Evolutionary conservation across 2,888 invertebrate species (phyloP).

Genomic region (Masnerella sp.): DNA sequence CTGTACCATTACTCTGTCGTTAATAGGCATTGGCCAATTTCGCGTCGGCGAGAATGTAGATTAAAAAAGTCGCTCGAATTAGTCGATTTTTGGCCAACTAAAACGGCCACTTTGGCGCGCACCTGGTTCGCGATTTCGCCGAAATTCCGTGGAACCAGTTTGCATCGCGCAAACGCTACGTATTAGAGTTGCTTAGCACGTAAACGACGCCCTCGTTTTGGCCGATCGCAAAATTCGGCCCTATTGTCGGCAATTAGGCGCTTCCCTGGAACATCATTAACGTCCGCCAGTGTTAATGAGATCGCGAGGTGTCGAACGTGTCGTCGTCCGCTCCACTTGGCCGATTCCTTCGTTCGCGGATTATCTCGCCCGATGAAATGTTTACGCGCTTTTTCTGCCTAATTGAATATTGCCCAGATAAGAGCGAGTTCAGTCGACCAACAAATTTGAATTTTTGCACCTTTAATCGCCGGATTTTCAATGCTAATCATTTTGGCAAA

Average conservation of each 20-base stretch:
- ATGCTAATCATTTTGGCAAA: too few species aligned
- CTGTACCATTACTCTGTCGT: constrained; percentile 2
- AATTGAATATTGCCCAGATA: constrained; percentile 1
- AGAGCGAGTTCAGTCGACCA: background rate
- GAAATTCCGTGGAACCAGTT: constrained; percentile 65
- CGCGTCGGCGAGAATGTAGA: constrained; percentile 19
- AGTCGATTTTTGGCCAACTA: constrained; percentile 37
- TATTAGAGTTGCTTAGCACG: constrained; percentile 74
- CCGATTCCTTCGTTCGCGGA: constrained; percentile 2
- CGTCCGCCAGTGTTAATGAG: constrained; percentile 74
- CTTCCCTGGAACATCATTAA: constrained; percentile 74
- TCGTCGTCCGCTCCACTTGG: constrained; percentile 63
- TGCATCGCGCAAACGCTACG: constrained; percentile 61
- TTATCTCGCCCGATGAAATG: background rate
- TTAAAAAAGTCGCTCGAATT: constrained; percentile 40
- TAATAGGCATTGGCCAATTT: constrained; percentile 6
- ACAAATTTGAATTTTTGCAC: background rate
- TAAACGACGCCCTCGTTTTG: constrained; percentile 73
- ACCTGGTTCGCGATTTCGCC: constrained; percentile 54
- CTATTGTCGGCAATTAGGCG: constrained; percentile 68
- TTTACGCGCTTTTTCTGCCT: background rate
- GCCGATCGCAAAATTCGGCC: constrained; percentile 23
- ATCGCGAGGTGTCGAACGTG: constrained; percentile 71
- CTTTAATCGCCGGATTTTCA: background rate
- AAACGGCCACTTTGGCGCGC: constrained; percentile 24